These are phyloP conservation scores for Aurelia aurita complex sp. Pacific DNA, from an alignment of 30 jellyfish, hydroid and myxozoan genomes.

Conservation along the genomic window DNA sequence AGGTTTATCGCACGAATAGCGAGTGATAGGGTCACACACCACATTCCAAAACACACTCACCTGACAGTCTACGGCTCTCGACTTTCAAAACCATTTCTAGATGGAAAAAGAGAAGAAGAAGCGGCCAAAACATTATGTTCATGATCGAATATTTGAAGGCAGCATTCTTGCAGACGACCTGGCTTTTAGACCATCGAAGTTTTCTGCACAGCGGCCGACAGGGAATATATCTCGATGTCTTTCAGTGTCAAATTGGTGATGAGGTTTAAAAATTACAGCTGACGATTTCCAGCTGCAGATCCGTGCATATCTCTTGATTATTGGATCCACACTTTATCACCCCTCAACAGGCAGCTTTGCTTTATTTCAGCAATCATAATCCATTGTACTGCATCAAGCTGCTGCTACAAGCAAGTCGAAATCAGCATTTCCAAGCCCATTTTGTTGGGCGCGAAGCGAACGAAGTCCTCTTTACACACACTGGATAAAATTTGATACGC, in stretches of 20 bases:
- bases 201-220: constrained; percentile 45
- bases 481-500: constrained; percentile 40
- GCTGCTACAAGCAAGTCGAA: too few species aligned
- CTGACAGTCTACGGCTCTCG: constrained; percentile 36
- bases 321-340: not conserved
- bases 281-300: constrained; percentile 62
- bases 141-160: constrained; percentile 1
- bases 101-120: constrained; percentile 1
- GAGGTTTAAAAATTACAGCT: constrained; percentile 37
- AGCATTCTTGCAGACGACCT: constrained; percentile 17
- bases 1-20: too few species aligned
- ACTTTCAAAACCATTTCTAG: constrained; percentile 18
- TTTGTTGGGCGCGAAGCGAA: too few species aligned
- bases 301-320: constrained; percentile 13
- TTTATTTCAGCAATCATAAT: too few species aligned
- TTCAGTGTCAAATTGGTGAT: constrained; percentile 63
- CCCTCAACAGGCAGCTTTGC: too few species aligned
- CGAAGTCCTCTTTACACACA: constrained; percentile 7
- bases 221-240: constrained; percentile 12
- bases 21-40: too few species aligned
- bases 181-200: not conserved
- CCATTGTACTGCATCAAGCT: too few species aligned
- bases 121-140: constrained; percentile 33
- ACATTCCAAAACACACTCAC: constrained; percentile 3
- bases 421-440: too few species aligned